Base-by-base conservation (phyloP, 1,140 invertebrate species). In the Drosophila repleta region DNA sequence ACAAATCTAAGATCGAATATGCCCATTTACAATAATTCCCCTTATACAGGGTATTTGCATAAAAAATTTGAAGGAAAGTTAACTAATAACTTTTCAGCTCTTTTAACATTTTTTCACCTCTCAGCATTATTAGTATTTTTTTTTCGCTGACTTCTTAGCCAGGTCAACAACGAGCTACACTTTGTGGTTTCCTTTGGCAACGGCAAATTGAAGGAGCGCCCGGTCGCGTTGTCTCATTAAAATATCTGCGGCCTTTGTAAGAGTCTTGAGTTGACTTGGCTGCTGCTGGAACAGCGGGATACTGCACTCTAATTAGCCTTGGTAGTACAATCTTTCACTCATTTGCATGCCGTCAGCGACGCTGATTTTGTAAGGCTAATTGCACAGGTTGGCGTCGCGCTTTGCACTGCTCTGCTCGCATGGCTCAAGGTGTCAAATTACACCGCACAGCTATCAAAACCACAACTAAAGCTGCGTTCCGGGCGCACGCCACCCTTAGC, bases 371-470 rank as follows among this genome's bases (percentile, higher is more conserved):
- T 13, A 41, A 17, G 68, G 62, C 79, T 88, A 87, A 87, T 87
- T 87, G 83, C 78, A 53, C 82, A 68, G 61, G 75, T 73, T 72
- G 57, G 29, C 56, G 29, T 13, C 7, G 15, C 17, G 21, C 13
- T 17, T 1, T 11, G 1, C n/a, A 10, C 17, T 46, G 7, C 26
- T 48, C 29, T 49, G 45, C 49, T 15, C 15, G 46, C 39, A 67
- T 53, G 61, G 21, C 52, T 58, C 51, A 35, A 48, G 64, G 83
- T 87, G 79, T 87, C 83, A 56, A 78, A 88, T 87, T 87, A 87
- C 83, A 73, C 32, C 61, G 70, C 74, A 65, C 56, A 45, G 66
- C 80, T 58, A 83, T 73, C 67, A 48, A 61, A 58, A 58, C 64
- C 56, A 29, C 70, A 74, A 51, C 35, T 51, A 39, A 20, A 43